Evolutionary conservation across 2,888 invertebrate species (phyloP).

Genomic region (Ormyrus rosae): DNA sequence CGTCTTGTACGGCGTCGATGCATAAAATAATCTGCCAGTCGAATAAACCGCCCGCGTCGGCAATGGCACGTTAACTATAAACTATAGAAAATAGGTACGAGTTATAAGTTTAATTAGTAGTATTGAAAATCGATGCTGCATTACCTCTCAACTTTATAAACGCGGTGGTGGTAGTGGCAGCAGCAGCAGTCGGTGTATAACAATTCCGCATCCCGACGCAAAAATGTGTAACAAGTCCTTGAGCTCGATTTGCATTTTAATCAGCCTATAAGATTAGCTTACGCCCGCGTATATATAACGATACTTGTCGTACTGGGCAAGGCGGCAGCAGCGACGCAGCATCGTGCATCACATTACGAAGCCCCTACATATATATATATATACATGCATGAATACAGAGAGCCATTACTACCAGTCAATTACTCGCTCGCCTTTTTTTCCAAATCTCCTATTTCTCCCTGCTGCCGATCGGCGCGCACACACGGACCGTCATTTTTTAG

Average conservation of each 20-base stretch:
- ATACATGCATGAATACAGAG: background rate
- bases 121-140: no score
- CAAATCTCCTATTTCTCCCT: slow-evolving; percentile 9
- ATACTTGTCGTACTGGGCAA: background rate
- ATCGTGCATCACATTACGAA: slow-evolving; percentile 26
- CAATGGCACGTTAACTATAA: no score
- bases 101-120: no score
- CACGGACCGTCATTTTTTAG: background rate
- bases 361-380: background rate
- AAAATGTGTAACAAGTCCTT: slow-evolving; percentile 37
- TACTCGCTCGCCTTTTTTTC: slow-evolving; percentile 7
- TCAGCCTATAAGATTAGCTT: slow-evolving; percentile 51
- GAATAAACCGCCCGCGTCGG: no score
- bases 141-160: no score
- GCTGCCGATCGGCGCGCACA: background rate
- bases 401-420: slow-evolving; percentile 25
- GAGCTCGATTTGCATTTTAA: slow-evolving; percentile 57
- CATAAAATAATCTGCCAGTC: no score
- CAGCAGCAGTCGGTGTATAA: background rate
- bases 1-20: no score
- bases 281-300: slow-evolving; percentile 33
- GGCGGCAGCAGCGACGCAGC: background rate
- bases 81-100: no score
- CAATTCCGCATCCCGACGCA: slow-evolving; percentile 7
- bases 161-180: no score